These are phyloP conservation scores for Drosophila anceps DNA, from an alignment of 2,888 invertebrate species.

Conservation along the genomic window DNA sequence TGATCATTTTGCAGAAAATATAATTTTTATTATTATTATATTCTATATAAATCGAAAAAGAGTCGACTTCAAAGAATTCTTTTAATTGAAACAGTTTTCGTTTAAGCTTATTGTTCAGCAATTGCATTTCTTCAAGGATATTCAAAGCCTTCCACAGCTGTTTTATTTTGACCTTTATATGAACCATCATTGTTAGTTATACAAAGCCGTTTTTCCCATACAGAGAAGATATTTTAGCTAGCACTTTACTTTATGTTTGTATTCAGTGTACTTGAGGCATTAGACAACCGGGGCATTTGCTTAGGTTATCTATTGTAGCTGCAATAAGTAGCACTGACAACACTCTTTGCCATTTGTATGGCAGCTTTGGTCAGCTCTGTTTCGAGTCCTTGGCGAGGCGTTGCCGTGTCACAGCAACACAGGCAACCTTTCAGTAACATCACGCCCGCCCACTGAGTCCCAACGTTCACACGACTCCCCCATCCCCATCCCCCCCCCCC, in stretches of 20 bases:
- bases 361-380: conserved; percentile 58
- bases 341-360: conserved; percentile 49
- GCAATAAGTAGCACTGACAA: conserved; percentile 35
- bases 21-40: too few species aligned
- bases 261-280: conserved; percentile 7
- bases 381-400: conserved; percentile 20
- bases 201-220: conserved; percentile 11
- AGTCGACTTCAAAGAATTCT: too few species aligned
- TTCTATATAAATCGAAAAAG: too few species aligned
- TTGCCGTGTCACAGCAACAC: conserved; percentile 12
- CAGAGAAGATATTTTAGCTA: conserved; percentile 4
- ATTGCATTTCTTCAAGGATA: background rate
- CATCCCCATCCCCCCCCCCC: too few species aligned
- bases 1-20: too few species aligned
- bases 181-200: background rate
- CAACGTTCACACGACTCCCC: background rate
- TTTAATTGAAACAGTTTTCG: background rate
- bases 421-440: conserved; percentile 8
- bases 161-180: background rate
- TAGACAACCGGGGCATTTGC: conserved; percentile 22
- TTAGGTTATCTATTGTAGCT: conserved; percentile 26
- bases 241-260: background rate
- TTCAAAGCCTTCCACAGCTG: background rate
- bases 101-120: background rate
- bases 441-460: background rate